Conservation (phyloP, 2,888 invertebrate species). For the Homarus gammarus region DNA sequence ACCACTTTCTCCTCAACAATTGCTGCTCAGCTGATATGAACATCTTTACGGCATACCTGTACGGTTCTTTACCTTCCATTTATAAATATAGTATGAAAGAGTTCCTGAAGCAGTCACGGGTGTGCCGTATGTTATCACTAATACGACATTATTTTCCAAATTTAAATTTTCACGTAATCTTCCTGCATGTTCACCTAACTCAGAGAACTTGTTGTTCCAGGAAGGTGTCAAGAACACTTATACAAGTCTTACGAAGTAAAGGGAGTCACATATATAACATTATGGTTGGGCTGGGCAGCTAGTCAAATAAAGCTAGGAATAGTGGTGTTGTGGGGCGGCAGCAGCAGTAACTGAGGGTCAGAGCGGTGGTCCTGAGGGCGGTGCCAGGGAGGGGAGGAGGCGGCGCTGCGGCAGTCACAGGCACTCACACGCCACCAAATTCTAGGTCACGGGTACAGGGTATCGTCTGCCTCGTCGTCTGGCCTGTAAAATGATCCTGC, state of each 20-base stretch:
- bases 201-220: no score
- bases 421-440: constrained; percentile 33
- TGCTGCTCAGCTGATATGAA: no score
- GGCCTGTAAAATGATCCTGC: constrained; percentile 24
- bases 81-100: no score
- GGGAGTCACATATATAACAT: background rate
- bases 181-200: no score
- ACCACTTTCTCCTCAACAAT: background rate
- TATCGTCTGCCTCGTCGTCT: constrained; percentile 37
- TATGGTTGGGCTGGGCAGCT: background rate
- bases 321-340: background rate
- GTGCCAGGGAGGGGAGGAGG: constrained; percentile 25
- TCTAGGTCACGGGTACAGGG: constrained; percentile 54
- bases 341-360: background rate
- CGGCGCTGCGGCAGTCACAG: constrained; percentile 17
- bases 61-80: no score
- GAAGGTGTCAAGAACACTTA: no score
- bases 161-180: no score
- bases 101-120: no score
- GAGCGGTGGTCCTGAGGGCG: background rate
- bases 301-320: background rate
- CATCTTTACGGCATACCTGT: no score
- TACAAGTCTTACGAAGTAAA: background rate
- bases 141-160: no score
- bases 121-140: no score